Base-by-base conservation (phyloP, 2,797 vertebrate genomes). In the Harpagifer antarcticus region DNA sequence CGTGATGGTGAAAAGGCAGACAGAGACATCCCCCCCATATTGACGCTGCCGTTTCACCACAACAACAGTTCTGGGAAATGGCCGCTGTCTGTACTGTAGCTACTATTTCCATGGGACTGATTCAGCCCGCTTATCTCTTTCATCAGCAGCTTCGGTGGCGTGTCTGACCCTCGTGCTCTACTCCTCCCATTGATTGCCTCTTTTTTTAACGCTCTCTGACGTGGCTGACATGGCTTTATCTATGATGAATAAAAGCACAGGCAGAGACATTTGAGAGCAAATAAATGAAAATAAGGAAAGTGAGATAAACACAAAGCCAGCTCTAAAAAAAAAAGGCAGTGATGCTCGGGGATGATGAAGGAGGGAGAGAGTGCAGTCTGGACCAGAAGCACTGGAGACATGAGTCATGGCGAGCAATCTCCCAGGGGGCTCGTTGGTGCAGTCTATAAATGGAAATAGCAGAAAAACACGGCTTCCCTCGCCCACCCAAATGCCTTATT, bases 41-140 rank as follows among this genome's bases (percentile, higher is more conserved):
- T 92, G 91, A 89, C 82, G 89, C 88, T 91, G 92, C 88, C 80
- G 87, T 87, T 92, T 91, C 85, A 81, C 82, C 93, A 93, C 87
- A 91, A 93, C 89, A 93, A 93, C 93, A 94, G 87, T 94, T 94
- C 93, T 91, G 92, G 93, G 93, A 94, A 94, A 94, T 91, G 88
- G 89, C 91, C 72, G 91, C 87, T 74, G 72, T 90, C 83, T 87
- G 86, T 85, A 89, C 89, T 91, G 91, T 88, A 88, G 90, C 86
- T 82, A 58, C 85, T 91, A 83, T 91, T 91, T 91, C 90, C 91
- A 90, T 69, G 70, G 81, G 67, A 81, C 84, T 79, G 88, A 92
- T 88, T 91, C 84, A 85, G 77, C 83, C 80, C 6, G 74, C 80
- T 90, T 87, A 89, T 87, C 72, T 23, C 84, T 90, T 90, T 91